These are phyloP conservation scores for Eulacestoma nigropectus DNA, from an alignment of 2,113 vertebrate species.

Conservation along the genomic window DNA sequence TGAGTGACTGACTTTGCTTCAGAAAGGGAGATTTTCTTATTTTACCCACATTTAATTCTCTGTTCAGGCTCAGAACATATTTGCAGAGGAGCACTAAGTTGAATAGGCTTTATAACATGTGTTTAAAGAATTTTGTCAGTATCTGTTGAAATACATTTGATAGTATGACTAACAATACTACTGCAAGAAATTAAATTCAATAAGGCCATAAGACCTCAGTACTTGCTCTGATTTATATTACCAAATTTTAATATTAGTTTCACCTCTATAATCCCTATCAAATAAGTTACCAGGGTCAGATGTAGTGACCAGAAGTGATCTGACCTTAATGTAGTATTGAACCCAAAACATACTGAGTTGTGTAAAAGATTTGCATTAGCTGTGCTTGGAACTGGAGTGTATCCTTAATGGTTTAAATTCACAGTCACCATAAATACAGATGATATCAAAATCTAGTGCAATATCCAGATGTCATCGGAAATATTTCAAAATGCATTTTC, in stretches of 20 bases:
- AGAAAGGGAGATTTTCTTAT: background rate
- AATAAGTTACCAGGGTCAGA: background rate
- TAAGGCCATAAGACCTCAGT: background rate
- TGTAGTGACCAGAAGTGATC: background rate
- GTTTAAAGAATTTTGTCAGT: background rate
- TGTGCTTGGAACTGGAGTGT: background rate
- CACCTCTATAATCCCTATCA: background rate
- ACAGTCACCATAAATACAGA: background rate
- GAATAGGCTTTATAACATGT: background rate
- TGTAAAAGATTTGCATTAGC: background rate
- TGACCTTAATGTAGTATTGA: background rate
- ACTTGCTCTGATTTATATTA: background rate
- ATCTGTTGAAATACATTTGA: background rate
- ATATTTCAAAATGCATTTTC: conserved; percentile 46
- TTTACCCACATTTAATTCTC: background rate
- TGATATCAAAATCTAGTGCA: background rate
- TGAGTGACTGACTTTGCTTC: background rate
- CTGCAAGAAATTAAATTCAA: background rate
- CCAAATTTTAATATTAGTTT: background rate
- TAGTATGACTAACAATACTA: background rate
- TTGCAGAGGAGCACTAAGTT: background rate
- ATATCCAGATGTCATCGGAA: background rate
- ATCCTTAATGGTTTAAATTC: background rate
- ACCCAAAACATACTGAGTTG: background rate
- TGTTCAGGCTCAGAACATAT: background rate